These are phyloP conservation scores for Todus mexicanus DNA, from an alignment of 2,797 vertebrate species.

Conservation along the genomic window DNA sequence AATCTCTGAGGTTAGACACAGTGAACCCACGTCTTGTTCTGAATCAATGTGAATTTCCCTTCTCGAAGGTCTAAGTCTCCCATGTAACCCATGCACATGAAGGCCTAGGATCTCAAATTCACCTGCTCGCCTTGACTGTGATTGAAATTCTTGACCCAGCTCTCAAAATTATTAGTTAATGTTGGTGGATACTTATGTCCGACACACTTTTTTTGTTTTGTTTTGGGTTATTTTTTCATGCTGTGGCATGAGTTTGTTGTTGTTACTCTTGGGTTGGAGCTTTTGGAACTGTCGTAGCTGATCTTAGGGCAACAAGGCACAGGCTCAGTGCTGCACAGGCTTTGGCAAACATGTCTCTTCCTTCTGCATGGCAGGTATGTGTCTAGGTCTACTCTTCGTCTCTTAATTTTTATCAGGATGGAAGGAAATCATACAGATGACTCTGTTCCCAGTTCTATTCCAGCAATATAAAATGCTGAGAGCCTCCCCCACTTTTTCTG, in stretches of 20 bases:
- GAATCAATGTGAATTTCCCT: not conserved
- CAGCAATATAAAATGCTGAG: not conserved
- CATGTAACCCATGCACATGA: not conserved
- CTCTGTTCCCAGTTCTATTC: not conserved
- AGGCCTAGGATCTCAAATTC: not conserved
- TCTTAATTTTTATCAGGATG: not conserved
- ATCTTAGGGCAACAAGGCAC: not conserved
- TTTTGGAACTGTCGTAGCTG: not conserved
- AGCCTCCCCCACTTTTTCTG: not conserved
- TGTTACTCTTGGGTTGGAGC: not conserved
- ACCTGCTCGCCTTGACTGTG: not conserved
- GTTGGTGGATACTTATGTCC: not conserved
- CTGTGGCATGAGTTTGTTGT: not conserved
- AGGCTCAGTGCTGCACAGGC: not conserved
- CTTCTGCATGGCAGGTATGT: not conserved
- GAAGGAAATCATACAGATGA: not conserved
- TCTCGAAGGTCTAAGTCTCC: not conserved
- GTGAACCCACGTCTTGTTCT: not conserved
- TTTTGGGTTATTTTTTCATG: not conserved
- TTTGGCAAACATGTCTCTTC: not conserved
- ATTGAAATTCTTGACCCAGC: not conserved
- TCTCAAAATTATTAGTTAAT: not conserved
- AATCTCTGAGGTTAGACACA: not conserved
- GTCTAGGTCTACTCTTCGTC: not conserved
- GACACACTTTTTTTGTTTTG: not conserved